Evolutionary conservation across 2,888 invertebrate genomes (phyloP).

Genomic region (Drosophila subquinaria): DNA sequence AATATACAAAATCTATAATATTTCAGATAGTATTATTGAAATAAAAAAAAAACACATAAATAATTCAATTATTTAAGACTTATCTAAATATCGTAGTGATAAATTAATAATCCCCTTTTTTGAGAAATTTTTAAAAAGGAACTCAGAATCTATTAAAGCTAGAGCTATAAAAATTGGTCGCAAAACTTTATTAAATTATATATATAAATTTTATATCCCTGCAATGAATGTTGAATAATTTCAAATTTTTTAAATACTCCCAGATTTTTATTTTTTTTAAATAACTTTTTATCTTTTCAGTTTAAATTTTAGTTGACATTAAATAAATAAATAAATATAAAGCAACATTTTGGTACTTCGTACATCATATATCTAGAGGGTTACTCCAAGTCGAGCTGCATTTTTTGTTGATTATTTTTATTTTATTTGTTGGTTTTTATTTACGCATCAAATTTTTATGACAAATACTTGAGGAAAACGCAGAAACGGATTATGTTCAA

Average conservation of each 20-base stretch:
- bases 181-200: neutral
- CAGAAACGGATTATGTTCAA: constrained; percentile 76
- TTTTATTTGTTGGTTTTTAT: constrained; percentile 46
- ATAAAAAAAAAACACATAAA: neutral
- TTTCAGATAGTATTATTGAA: neutral
- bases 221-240: too few species aligned
- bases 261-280: too few species aligned
- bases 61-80: neutral
- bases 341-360: neutral
- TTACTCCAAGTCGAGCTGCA: constrained; percentile 5
- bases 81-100: neutral
- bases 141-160: neutral
- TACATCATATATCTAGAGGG: neutral
- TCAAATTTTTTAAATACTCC: too few species aligned
- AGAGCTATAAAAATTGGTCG: neutral
- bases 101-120: neutral
- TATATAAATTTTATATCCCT: too few species aligned
- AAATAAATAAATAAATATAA: too few species aligned
- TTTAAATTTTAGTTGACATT: too few species aligned
- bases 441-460: constrained; percentile 78
- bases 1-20: neutral
- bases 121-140: neutral
- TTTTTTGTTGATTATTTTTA: constrained; percentile 7
- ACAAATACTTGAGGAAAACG: constrained; percentile 62
- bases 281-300: too few species aligned